Base-by-base conservation (phyloP, 1,140 invertebrate genomes). In the Wiebesia pumilae region DNA sequence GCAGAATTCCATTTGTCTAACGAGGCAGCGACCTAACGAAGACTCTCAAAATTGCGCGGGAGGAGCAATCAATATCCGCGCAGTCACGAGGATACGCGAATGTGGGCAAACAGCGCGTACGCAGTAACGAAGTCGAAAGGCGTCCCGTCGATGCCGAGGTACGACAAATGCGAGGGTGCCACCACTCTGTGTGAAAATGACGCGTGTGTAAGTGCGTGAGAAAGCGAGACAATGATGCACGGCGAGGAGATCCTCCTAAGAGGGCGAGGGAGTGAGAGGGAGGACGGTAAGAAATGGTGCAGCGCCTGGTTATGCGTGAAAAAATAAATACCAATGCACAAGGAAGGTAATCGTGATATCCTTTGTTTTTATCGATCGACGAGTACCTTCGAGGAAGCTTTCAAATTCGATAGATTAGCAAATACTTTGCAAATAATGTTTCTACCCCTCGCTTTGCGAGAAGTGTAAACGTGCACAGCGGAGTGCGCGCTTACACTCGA, bases 1-100 rank as follows among this genome's bases (percentile, higher is more conserved):
- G 58, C 0, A 51, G 38, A 81, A 85, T 81, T 85, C 62, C 67
- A 81, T 85, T 71, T 54, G 30, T 51, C 14, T 85, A 85, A 80
- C 65, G 65, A 84, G 79, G 33, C 73, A 14, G 33, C 35, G 0
- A 10, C 27, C 78, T 73, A 73, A 85, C 78, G 78, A 85, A 85
- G 62, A 81, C 78, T 80, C 67, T 24, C 30, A 38, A 33, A 73
- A 85, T 84, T 85, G 69, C 77, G 62, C 33, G 43, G 24, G 14
- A 30, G 33, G 33, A 73, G 38, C 51, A 81, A 86, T 86, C 79
- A 40, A 86, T 86, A 86, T 85, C 33, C 7, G 24, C 40, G 19
- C 14, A 43, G 67, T 35, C 19, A 16, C 43, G 30, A 38, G 35
- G 38, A 33, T 43, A 62, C 73, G 75, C 40, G 83, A 12, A 47